Percentiles rank a stretch among this genome's conserved stretches.
Evolutionary conservation across 1,140 invertebrate species (phyloP).

Genomic region (Drosophila kikkawai): DNA sequence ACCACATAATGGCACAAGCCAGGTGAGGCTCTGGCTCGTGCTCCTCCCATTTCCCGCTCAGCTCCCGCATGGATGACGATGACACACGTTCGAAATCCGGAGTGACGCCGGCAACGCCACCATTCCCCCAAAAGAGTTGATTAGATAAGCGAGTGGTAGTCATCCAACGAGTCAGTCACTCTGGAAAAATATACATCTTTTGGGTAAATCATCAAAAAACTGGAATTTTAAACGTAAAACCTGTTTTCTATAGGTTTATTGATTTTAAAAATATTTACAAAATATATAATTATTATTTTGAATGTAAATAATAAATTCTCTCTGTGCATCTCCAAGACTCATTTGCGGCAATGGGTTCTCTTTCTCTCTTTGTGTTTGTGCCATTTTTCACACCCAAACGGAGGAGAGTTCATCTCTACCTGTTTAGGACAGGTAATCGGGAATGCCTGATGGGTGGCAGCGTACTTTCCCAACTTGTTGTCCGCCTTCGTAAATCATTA

Average conservation of each 20-base stretch:
- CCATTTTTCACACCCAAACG: conserved; percentile 63
- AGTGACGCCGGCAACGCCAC: conserved; percentile 34
- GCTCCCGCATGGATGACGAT: conserved; percentile 41
- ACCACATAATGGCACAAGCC: conserved; percentile 49
- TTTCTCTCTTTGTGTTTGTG: conserved; percentile 28
- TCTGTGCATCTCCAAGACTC: conserved; percentile 21
- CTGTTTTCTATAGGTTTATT: too few species aligned
- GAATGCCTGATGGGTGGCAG: conserved; percentile 11
- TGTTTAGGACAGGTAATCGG: conserved; percentile 56
- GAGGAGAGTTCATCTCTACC: conserved; percentile 39
- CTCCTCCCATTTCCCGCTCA: conserved; percentile 20
- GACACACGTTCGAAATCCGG: conserved; percentile 28
- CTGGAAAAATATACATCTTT: neutral
- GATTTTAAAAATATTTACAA: neutral
- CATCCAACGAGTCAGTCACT: conserved; percentile 25
- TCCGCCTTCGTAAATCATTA: conserved; percentile 64
- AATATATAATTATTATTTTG: neutral
- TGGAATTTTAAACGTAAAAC: neutral
- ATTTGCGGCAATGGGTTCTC: conserved; percentile 13
- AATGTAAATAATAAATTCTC: neutral
- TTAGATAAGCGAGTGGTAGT: conserved; percentile 41
- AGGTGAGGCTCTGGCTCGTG: conserved; percentile 32
- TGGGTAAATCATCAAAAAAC: neutral
- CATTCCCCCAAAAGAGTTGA: conserved; percentile 35
- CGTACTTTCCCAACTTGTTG: conserved; percentile 75